Evolutionary conservation across 2,113 vertebrate species (phyloP).

Genomic region (Macrotis lagotis): DNA sequence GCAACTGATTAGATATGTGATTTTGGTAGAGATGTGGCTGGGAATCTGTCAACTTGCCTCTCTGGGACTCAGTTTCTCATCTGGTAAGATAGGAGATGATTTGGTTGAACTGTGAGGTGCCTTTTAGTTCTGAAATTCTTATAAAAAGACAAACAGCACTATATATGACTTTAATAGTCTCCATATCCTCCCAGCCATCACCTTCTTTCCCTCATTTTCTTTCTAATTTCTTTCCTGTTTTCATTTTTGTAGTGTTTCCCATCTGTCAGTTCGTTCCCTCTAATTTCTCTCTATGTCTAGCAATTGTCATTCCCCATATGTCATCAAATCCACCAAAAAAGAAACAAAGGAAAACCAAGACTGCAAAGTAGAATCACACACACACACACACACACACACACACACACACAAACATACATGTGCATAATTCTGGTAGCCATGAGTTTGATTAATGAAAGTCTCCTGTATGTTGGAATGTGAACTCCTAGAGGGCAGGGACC

Average conservation of each 20-base stretch:
- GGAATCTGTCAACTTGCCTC: background rate
- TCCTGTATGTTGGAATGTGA: background rate
- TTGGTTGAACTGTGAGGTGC: background rate
- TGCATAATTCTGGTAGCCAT: background rate
- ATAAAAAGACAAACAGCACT: background rate
- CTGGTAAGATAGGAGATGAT: background rate
- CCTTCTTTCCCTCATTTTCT: slow-evolving; percentile 48
- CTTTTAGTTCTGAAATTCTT: background rate
- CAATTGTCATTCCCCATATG: slow-evolving; percentile 73
- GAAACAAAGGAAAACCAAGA: slow-evolving; percentile 54
- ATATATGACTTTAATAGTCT: slow-evolving; percentile 37
- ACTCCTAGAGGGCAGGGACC: background rate
- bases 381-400: background rate
- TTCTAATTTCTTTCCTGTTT: slow-evolving; percentile 34
- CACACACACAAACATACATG: background rate
- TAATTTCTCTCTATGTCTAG: slow-evolving; percentile 66
- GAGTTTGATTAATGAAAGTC: background rate
- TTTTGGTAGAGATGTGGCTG: background rate
- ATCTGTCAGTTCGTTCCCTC: slow-evolving; percentile 62
- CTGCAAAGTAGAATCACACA: slow-evolving; percentile 34
- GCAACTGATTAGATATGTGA: background rate
- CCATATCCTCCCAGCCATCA: background rate
- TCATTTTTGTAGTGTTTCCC: slow-evolving; percentile 33
- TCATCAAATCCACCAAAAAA: slow-evolving; percentile 57
- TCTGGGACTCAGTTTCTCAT: background rate